A percentile compares a stretch with the other conserved stretches of the same genome.
phyloP scores from a whole-genome alignment of 2,113 vertebrate genomes.

The Siphamia tubifer region DNA sequence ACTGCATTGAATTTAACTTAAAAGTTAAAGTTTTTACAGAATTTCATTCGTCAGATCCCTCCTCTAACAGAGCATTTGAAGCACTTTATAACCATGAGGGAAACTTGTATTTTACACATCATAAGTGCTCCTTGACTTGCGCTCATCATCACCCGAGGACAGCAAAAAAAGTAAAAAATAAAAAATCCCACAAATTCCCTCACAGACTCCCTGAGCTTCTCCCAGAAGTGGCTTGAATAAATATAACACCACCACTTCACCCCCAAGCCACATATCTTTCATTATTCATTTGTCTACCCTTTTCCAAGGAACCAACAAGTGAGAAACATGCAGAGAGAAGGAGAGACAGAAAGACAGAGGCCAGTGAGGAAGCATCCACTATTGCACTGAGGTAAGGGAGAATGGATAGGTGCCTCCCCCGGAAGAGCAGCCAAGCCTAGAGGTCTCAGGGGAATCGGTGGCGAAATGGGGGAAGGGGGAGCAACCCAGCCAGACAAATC shows the following conservation, averaged over 20 bases:
- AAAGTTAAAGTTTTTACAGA: slow-evolving; percentile 20
- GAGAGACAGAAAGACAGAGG: background rate
- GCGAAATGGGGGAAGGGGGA: slow-evolving; percentile 38
- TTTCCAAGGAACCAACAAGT: slow-evolving; percentile 45
- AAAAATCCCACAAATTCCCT: slow-evolving; percentile 33
- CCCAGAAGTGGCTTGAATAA: slow-evolving; percentile 45
- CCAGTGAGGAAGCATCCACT: slow-evolving; percentile 17
- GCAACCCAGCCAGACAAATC: slow-evolving; percentile 67
- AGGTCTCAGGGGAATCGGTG: slow-evolving; percentile 45
- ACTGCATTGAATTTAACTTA: slow-evolving; percentile 22
- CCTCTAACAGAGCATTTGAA: slow-evolving; percentile 3
- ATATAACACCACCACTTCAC: slow-evolving; percentile 43
- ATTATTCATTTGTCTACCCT: slow-evolving; percentile 58
- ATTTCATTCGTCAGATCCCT: slow-evolving; percentile 14
- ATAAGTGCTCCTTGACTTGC: slow-evolving; percentile 15
- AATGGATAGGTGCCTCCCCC: slow-evolving; percentile 42
- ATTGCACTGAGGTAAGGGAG: slow-evolving; percentile 33
- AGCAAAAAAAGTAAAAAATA: slow-evolving; percentile 13
- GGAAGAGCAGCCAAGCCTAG: slow-evolving; percentile 23
- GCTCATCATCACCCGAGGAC: slow-evolving; percentile 32
- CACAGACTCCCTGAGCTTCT: slow-evolving; percentile 29
- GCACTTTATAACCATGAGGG: slow-evolving; percentile 11
- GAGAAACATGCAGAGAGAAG: slow-evolving; percentile 14
- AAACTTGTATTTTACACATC: slow-evolving; percentile 18
- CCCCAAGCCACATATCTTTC: slow-evolving; percentile 47